Evolutionary conservation across 2,888 invertebrate species (phyloP), one percentile per base, ranked within the genome.

Genomic region (Andrena flavipes): DNA sequence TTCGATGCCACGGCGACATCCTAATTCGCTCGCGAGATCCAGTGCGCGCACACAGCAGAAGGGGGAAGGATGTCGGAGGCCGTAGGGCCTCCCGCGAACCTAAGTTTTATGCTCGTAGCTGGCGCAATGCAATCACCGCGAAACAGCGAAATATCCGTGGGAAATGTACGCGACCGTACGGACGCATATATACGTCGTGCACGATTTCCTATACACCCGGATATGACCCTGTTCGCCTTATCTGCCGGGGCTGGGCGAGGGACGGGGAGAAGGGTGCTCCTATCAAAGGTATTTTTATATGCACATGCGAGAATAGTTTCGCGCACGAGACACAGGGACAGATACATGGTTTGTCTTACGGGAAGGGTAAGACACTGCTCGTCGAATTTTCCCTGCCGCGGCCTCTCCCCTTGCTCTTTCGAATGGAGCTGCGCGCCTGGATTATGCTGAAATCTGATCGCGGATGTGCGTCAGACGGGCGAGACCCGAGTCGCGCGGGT

Each of bases 61-160:
- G n/a, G 49, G 5, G 49, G 5, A 4, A 16, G 56, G n/a, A 8
- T 20, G 33, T 1, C 23, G 60, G n/a, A 6, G 29, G 48, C 3
- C 23, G 49, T 20, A 59, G 56, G 30, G 59, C 69, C 65, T 79
- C 84, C 86, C 80, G 87, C 76, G 89, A 91, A 91, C 87, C 91
- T 90, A 89, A 56, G 88, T 88, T 91, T 90, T 82, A 84, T 84
- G 86, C 82, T 76, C 70, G 77, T 48, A 33, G 51, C 60, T 64
- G 69, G 67, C 81, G 73, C 84, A 83, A 90, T 88, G 88, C 91
- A 90, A 91, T 91, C 91, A 90, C 82, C 33, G 85, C 23, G 86
- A 79, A 82, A 83, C 84, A 74, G 64, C 78, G 80, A 81, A 72
- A 86, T 84, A 86, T 87, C 77, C 69, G 63, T 33, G 67, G 76